These are phyloP conservation scores for Pterobdella sp. DNA, from an alignment of 2,888 invertebrate genomes.

Conservation along the genomic window DNA sequence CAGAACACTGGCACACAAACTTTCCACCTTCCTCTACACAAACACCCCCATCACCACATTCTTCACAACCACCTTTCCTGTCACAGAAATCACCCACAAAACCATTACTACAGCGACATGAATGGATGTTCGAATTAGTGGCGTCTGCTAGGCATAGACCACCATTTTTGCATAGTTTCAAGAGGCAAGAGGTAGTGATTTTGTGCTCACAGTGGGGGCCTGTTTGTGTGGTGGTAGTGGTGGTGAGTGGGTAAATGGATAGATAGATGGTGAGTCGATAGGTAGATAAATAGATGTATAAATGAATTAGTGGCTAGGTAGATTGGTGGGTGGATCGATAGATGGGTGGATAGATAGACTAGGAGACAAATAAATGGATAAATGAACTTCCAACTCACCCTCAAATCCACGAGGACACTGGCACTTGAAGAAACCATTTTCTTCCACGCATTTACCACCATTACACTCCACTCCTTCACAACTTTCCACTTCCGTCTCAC, in stretches of 20 bases:
- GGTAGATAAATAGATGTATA: too few relatives aligned
- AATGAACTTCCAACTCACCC: conserved; percentile 29
- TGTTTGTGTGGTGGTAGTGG: background rate
- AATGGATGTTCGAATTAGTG: conserved; percentile 36
- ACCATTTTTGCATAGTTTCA: conserved; percentile 34
- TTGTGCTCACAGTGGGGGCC: conserved; percentile 31
- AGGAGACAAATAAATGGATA: background rate
- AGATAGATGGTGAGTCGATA: background rate
- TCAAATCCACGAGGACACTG: conserved; percentile 43
- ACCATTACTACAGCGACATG: conserved; percentile 43
- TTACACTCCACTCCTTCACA: conserved; percentile 30
- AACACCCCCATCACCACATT: conserved; percentile 80
- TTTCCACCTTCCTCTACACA: conserved; percentile 76
- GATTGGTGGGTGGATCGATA: background rate
- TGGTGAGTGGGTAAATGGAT: background rate
- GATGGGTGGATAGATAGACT: background rate
- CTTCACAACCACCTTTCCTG: background rate
- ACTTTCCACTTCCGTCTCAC: conserved; percentile 30
- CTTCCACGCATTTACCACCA: conserved; percentile 72
- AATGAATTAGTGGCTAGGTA: background rate
- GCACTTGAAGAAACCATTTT: conserved; percentile 80
- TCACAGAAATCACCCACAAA: conserved; percentile 45
- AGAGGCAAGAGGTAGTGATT: conserved; percentile 31
- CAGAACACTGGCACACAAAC: conserved; percentile 58
- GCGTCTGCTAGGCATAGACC: conserved; percentile 27